These are phyloP conservation scores for Charadrius vociferus DNA, from an alignment of 2,113 vertebrate genomes.

Conservation along the genomic window DNA sequence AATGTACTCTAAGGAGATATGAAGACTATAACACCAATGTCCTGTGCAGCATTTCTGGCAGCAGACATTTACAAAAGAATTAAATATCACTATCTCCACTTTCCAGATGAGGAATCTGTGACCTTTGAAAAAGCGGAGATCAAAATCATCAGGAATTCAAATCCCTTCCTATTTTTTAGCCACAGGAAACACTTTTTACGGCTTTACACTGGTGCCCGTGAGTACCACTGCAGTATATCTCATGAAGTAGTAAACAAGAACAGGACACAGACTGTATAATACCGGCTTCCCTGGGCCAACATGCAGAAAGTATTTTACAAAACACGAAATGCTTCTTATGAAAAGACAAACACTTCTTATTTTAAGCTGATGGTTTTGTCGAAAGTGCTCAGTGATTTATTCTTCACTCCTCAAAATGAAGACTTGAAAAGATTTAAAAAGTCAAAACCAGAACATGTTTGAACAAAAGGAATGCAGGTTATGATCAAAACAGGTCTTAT, in stretches of 20 bases:
- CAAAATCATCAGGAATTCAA: slow-evolving; percentile 9
- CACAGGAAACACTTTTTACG: background rate
- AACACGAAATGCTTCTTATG: background rate
- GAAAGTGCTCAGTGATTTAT: background rate
- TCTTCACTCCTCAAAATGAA: background rate
- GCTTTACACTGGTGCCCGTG: background rate
- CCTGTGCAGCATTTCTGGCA: background rate
- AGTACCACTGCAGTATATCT: background rate
- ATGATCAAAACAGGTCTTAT: background rate
- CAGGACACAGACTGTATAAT: background rate
- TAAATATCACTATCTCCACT: background rate
- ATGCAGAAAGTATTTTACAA: background rate
- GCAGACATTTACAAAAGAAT: background rate
- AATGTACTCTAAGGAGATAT: background rate
- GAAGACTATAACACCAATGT: background rate
- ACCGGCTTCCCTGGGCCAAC: background rate
- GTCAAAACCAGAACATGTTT: background rate
- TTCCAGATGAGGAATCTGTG: background rate
- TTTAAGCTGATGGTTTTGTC: background rate
- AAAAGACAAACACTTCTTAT: background rate
- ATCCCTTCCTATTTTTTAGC: background rate
- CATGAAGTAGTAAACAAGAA: background rate
- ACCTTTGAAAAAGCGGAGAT: background rate
- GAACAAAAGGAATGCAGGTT: background rate
- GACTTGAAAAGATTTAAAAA: background rate